These are phyloP conservation scores for Chionoecetes opilio DNA, from an alignment of 1,140 invertebrate species.

Conservation along the genomic window DNA sequence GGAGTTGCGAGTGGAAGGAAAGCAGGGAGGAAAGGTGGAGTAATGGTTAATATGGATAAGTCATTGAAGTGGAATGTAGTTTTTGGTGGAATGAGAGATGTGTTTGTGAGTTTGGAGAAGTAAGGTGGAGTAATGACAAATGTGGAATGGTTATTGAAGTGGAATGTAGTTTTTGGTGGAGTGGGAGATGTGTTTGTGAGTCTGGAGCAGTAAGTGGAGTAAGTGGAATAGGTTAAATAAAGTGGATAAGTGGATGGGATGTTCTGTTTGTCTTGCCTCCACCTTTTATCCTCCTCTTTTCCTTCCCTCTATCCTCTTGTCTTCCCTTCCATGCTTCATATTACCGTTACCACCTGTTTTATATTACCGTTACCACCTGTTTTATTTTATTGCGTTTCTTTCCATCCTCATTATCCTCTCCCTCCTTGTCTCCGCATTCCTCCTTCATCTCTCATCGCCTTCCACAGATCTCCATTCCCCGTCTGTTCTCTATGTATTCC, in stretches of 20 bases:
- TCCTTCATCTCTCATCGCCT: neutral
- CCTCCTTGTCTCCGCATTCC: neutral
- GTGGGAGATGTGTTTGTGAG: too few relatives aligned
- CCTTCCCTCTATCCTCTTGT: neutral
- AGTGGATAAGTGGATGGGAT: too few relatives aligned
- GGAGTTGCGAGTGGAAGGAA: neutral
- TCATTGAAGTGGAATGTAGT: neutral
- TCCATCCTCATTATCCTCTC: too few relatives aligned
- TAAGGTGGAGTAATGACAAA: neutral
- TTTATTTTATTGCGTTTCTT: neutral
- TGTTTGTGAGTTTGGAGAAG: too few relatives aligned
- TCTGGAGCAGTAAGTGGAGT: neutral
- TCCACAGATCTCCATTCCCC: neutral
- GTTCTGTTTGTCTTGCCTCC: too few relatives aligned
- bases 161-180: neutral
- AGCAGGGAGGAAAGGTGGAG: neutral
- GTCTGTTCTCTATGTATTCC: neutral
- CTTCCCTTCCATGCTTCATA: neutral
- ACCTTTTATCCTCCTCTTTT: too few relatives aligned
- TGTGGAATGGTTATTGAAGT: neutral
- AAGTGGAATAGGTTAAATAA: neutral
- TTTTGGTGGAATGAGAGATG: too few relatives aligned
- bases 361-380: neutral
- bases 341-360: neutral
- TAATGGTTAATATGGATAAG: neutral